Conservation (phyloP, 2,888 invertebrate genomes). For the Protula sp. region DNA sequence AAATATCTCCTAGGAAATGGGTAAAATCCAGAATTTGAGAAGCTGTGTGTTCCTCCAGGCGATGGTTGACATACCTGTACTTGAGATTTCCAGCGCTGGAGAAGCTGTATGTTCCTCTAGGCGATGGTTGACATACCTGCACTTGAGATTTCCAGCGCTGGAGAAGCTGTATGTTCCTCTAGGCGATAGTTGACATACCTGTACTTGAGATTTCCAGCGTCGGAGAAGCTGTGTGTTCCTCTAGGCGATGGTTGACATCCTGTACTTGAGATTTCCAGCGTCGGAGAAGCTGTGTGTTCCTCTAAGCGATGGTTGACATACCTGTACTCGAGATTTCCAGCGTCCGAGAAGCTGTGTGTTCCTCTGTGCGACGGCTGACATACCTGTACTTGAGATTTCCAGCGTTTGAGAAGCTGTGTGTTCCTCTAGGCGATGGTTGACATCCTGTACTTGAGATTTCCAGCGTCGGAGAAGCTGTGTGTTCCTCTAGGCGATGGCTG, state of each 20-base stretch:
- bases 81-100: slow-evolving; percentile 83
- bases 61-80: slow-evolving; percentile 34
- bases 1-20: too few relatives aligned
- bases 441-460: slow-evolving; percentile 67
- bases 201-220: too few relatives aligned
- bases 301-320: too few relatives aligned
- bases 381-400: slow-evolving; percentile 68
- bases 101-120: slow-evolving; percentile 70
- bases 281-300: slow-evolving; percentile 77
- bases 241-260: slow-evolving; percentile 29
- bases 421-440: slow-evolving; percentile 66
- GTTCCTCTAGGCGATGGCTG: slow-evolving; percentile 65
- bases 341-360: slow-evolving; percentile 78
- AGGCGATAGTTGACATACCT: too few relatives aligned
- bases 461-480: slow-evolving; percentile 78
- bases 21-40: slow-evolving; percentile 80
- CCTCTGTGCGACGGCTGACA: too few relatives aligned
- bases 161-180: slow-evolving; percentile 73
- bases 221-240: slow-evolving; percentile 77
- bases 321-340: slow-evolving; percentile 71
- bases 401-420: slow-evolving; percentile 75
- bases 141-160: slow-evolving; percentile 80
- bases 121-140: slow-evolving; percentile 30
- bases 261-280: slow-evolving; percentile 75
- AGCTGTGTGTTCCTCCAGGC: slow-evolving; percentile 70